Percentiles rank a stretch among this genome's conserved stretches.
Evolutionary conservation across 2,113 vertebrate genomes (phyloP).

Genomic region (Seriola quinqueradiata): DNA sequence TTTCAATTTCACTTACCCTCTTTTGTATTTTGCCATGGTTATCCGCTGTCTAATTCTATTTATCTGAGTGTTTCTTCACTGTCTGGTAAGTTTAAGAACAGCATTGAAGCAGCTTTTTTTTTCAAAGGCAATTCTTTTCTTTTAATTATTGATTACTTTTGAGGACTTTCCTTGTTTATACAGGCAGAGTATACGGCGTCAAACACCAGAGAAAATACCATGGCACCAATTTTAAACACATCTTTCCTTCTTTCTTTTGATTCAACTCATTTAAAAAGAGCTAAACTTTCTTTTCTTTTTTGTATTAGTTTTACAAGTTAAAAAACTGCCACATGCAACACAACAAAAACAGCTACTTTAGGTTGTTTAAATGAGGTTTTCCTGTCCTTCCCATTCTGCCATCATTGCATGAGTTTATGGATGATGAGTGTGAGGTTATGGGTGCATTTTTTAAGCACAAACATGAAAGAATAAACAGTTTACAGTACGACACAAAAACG

Average conservation of each 20-base stretch:
- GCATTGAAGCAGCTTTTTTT: neutral
- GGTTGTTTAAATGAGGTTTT: neutral
- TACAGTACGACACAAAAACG: neutral
- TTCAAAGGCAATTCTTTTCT: slow-evolving; percentile 7
- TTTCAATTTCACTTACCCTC: slow-evolving; percentile 70
- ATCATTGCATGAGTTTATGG: neutral
- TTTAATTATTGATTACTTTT: slow-evolving; percentile 27
- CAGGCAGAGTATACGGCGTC: neutral
- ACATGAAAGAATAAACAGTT: neutral
- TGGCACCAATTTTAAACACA: neutral
- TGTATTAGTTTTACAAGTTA: neutral
- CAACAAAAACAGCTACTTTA: neutral
- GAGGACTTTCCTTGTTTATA: neutral
- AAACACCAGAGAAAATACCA: neutral
- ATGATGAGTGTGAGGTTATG: neutral
- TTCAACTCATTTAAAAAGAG: neutral
- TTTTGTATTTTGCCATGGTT: slow-evolving; percentile 51
- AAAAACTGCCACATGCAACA: neutral
- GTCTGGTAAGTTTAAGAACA: slow-evolving; percentile 28
- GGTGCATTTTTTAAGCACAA: neutral
- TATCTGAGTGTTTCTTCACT: slow-evolving; percentile 53
- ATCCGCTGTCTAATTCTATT: slow-evolving; percentile 59
- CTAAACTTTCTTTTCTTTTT: neutral
- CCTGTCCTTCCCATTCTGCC: neutral
- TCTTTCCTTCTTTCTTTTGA: neutral